Evolutionary conservation across 2,888 invertebrate species (phyloP), one percentile per base, ranked within the genome.

Genomic region (Anorthoa munda): DNA sequence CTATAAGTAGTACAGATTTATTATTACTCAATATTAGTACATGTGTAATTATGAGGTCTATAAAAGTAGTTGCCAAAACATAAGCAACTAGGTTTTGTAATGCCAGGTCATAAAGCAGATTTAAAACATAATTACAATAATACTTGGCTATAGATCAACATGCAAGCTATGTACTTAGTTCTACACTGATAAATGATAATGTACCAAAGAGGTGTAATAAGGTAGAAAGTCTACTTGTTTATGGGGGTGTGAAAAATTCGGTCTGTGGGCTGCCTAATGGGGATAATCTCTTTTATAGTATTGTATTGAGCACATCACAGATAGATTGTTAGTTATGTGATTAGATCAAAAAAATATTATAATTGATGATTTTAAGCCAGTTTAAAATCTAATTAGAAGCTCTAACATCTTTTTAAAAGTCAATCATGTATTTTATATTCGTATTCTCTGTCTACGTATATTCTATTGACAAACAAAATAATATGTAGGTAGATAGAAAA

Each of bases 171-270:
- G 46, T 59, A 72, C n/a, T 72, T 72, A 31, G 64, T 82, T 79
- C 56, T 72, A 50, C 64, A 45, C 21, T 61, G 21, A 53, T 76
- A 61, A 65, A 50, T 77, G 39, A 51, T 67, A 61, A 77, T 66
- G 46, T 17, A 66, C 59, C 66, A 51, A 82, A 63, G 53, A 79
- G 72, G 46, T 66, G 53, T 39, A 82, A 50, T 63, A 75, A 48
- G 53, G 53, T 66, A 45, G 63, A 26, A 61, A 70, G 66, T 71
- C 75, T 81, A 79, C 60, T 83, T 83, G 80, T 70, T 79, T 56
- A 83, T 61, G 66, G 65, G 69, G 66, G 56, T 80, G 39, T 81
- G 66, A 83, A 83, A 17, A 61, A 45, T 31, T 65, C 31, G 45
- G 50, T 80, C 39, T 67, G 45, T 69, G 17, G 17, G 50, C 50